phyloP scores from a whole-genome alignment of 2,797 vertebrate genomes.

The Ambastaia sidthimunki region DNA sequence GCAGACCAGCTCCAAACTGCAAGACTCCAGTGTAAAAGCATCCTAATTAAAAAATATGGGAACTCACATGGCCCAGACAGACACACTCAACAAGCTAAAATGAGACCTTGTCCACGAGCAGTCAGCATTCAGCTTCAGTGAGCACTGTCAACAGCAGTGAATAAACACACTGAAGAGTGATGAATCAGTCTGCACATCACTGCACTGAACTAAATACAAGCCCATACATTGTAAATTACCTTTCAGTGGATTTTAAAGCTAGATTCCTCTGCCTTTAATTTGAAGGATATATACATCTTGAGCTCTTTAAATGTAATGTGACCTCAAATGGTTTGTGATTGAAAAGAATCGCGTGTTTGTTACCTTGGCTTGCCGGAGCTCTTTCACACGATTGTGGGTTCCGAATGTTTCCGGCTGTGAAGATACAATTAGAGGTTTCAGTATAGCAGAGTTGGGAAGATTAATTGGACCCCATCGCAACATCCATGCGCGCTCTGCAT shows the following conservation, averaged over 20 bases:
- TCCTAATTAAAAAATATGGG: background rate
- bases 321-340: constrained; percentile 9
- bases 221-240: constrained; percentile 12
- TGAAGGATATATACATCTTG: constrained; percentile 20
- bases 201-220: constrained; percentile 28
- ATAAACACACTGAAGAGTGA: constrained; percentile 29
- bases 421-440: background rate
- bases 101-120: constrained; percentile 39
- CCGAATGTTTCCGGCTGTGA: background rate
- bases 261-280: constrained; percentile 20
- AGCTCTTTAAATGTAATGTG: background rate
- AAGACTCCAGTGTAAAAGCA: background rate
- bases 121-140: constrained; percentile 49
- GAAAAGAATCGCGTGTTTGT: background rate
- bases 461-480: constrained; percentile 8
- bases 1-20: too few species aligned
- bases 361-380: constrained; percentile 3
- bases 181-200: constrained; percentile 13
- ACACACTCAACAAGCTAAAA: constrained; percentile 34
- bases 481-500: constrained; percentile 1
- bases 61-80: background rate
- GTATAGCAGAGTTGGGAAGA: background rate
- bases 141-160: constrained; percentile 29
- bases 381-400: background rate
- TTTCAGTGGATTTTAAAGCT: constrained; percentile 17